Evolutionary conservation across 2,888 invertebrate species (phyloP).

Genomic region (Eupithecia subumbrata): DNA sequence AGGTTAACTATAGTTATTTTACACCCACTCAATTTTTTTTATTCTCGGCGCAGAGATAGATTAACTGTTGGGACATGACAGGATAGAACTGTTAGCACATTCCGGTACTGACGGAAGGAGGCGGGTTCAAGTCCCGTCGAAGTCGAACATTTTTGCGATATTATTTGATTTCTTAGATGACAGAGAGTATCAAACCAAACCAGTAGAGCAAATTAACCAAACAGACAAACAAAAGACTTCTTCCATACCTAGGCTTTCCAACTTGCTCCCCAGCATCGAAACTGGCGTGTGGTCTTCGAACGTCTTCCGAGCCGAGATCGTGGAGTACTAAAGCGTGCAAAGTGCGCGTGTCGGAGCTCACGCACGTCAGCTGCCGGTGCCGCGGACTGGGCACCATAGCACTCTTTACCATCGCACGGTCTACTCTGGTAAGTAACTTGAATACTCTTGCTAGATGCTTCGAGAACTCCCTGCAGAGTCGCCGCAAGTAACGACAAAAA

Average conservation of each 20-base stretch:
- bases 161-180: no score
- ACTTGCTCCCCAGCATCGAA: constrained; percentile 59
- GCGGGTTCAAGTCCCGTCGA: no score
- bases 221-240: no score
- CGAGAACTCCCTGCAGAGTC: not conserved
- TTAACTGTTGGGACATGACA: no score
- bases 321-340: constrained; percentile 76
- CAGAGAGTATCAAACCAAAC: no score
- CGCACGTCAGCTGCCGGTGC: constrained; percentile 70
- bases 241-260: not conserved
- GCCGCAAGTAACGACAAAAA: not conserved
- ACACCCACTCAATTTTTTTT: no score
- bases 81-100: no score
- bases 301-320: constrained; percentile 75
- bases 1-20: no score
- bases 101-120: no score
- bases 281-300: constrained; percentile 73
- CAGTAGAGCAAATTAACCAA: no score
- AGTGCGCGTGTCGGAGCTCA: constrained; percentile 69
- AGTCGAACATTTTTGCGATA: no score
- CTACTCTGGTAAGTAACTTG: constrained; percentile 65
- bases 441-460: not conserved
- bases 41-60: no score
- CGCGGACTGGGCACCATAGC: constrained; percentile 73
- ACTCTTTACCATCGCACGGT: constrained; percentile 69